Percentiles rank a stretch among this genome's conserved stretches.
phyloP scores from a whole-genome alignment of 35 echinoderm and acorn worm species.

The Lytechinus pictus region DNA sequence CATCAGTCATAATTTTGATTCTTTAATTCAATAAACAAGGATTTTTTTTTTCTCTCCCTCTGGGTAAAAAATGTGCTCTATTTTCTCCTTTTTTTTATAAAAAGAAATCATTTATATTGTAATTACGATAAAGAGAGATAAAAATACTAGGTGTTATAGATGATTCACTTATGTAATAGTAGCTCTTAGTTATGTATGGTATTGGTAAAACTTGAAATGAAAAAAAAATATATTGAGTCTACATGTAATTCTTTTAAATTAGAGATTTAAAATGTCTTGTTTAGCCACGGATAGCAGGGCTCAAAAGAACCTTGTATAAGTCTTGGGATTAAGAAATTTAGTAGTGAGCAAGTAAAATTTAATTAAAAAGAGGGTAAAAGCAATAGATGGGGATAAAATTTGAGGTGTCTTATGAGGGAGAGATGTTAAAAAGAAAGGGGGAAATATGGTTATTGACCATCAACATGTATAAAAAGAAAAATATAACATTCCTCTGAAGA shows the following conservation, averaged over 20 bases:
- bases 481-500: not conserved
- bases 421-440: not conserved
- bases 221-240: not conserved
- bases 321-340: no score
- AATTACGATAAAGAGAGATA: no score
- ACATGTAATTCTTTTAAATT: not conserved
- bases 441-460: not conserved
- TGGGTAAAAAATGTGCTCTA: not conserved
- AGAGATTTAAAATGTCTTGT: no score
- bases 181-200: not conserved
- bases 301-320: no score
- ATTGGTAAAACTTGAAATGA: not conserved
- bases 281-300: no score
- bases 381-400: no score
- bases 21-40: not conserved
- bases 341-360: not conserved
- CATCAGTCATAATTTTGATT: not conserved
- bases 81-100: not conserved
- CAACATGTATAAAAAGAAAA: not conserved
- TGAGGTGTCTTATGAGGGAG: not conserved
- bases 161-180: not conserved
- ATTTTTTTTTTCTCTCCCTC: not conserved
- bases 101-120: no score
- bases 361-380: not conserved
- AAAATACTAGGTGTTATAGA: no score